Evolutionary conservation across 2,113 vertebrate genomes (phyloP).

Genomic region (Condylura cristata): DNA sequence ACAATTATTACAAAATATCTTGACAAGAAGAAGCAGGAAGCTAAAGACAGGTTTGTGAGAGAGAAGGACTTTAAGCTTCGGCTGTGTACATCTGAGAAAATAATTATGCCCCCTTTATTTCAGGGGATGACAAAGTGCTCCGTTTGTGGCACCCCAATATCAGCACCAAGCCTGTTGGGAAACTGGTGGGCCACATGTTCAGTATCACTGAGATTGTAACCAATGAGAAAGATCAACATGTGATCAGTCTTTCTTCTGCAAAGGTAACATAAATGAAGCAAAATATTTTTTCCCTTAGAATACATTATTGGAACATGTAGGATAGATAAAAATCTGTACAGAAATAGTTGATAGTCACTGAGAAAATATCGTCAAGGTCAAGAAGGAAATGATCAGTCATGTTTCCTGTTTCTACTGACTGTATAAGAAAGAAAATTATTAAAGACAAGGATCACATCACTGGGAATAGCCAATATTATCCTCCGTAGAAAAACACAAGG

Average conservation of each 20-base stretch:
- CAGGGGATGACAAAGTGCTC: conserved; percentile 85
- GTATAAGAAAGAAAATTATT: not conserved
- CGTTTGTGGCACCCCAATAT: conserved; percentile 85
- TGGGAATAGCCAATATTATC: not conserved
- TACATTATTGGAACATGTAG: not conserved
- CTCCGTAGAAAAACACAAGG: not conserved
- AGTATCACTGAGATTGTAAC: conserved; percentile 83
- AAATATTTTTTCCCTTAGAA: not conserved
- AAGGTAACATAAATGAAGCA: conserved; percentile 78
- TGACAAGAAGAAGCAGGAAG: not conserved
- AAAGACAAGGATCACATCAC: not conserved
- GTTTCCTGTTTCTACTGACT: not conserved
- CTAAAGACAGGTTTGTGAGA: not conserved
- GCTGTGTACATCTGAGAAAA: not conserved
- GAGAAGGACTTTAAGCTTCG: not conserved
- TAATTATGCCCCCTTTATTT: not conserved
- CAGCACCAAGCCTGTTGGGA: conserved; percentile 84
- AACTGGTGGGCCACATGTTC: conserved; percentile 83
- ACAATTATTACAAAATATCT: not conserved
- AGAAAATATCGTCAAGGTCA: not conserved
- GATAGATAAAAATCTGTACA: not conserved
- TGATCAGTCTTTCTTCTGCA: conserved; percentile 86
- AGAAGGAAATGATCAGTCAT: not conserved
- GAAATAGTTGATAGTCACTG: not conserved
- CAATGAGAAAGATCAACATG: conserved; percentile 86